Base-by-base conservation (phyloP, 1,140 invertebrate genomes). In the Achroia grisella region DNA sequence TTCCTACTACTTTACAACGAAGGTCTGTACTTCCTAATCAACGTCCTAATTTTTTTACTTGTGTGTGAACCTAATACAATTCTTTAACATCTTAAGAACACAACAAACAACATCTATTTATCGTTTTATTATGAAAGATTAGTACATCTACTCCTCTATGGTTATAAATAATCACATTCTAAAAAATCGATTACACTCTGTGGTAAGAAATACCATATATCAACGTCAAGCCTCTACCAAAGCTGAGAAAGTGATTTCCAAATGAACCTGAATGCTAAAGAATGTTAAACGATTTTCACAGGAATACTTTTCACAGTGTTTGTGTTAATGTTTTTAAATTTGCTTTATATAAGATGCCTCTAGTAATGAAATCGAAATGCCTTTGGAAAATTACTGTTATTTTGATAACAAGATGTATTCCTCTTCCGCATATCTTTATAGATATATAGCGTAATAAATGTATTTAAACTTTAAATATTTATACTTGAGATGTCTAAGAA, bases 211-310 rank as follows among this genome's bases (percentile, higher is more conserved):
- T 48, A 47, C 55, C 50, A 74, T 77, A 66, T 59, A 67, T 77
- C 71, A 74, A 62, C 49, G 73, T 74, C 73, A 64, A 49, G 27
- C 23, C 41, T 43, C 52, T 47, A 46, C 39, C 37, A 55, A 59
- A 48, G 52, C 52, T 41, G 56, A 56, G 54, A 67, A 65, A 23
- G 61, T 69, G 65, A 73, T 72, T 63, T 23, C 61, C 58, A 59
- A 67, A 69, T 51, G 52, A 64, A 54, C 51, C 51, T 57, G 50
- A 41, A 56, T 42, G 48, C 55, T 57, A 23, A 42, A 57, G 62
- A 71, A 70, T 67, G 53, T 65, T 62, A 62, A 67, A 53, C 62
- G 63, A 63, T 64, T 70, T 60, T 27, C 27, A 45, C 8, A 13
- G 35, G 6, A 23, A 23, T 23, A 23, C 6, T 23, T 23, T 6